Evolutionary conservation across 1,140 invertebrate genomes (phyloP).

Genomic region (Plectrocnemia conspersa): DNA sequence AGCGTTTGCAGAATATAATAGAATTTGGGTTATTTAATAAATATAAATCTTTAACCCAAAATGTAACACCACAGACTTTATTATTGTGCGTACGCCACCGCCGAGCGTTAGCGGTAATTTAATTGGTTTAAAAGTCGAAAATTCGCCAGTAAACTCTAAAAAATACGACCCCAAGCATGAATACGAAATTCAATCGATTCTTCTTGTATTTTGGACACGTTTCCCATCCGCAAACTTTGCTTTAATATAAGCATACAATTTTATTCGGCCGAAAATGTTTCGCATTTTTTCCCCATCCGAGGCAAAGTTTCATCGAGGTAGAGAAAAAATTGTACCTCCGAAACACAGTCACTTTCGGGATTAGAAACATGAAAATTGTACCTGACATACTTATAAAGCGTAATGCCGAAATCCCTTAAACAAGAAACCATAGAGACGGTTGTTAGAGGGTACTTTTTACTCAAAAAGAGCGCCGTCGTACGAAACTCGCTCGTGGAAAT

Average conservation of each 20-base stretch:
- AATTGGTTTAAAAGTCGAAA: too few relatives aligned
- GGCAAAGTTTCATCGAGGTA: constrained; percentile 8
- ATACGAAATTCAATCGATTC: background rate
- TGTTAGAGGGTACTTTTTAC: constrained; percentile 14
- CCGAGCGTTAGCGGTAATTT: too few relatives aligned
- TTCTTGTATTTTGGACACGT: constrained; percentile 6
- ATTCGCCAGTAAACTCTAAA: too few relatives aligned
- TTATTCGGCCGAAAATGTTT: background rate
- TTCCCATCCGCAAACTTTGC: background rate
- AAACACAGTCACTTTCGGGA: constrained; percentile 15
- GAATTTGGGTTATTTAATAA: too few relatives aligned
- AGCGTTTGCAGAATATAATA: too few relatives aligned
- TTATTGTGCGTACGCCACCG: too few relatives aligned
- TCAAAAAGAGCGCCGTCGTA: constrained; percentile 14
- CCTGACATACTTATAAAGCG: constrained; percentile 24
- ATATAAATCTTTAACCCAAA: too few relatives aligned
- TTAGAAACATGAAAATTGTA: constrained; percentile 24
- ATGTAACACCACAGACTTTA: too few relatives aligned
- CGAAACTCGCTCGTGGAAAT: constrained; percentile 13
- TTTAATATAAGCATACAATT: constrained; percentile 4
- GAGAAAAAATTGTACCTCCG: too few relatives aligned
- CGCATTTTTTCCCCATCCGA: background rate
- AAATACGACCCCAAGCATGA: too few relatives aligned
- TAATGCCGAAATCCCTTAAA: constrained; percentile 25
- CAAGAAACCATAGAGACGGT: constrained; percentile 16